A percentile compares a stretch with the other conserved stretches of the same genome.
These are phyloP conservation scores for Triplophysa tibetana DNA, from an alignment of 2,113 vertebrate genomes.

Conservation along the genomic window DNA sequence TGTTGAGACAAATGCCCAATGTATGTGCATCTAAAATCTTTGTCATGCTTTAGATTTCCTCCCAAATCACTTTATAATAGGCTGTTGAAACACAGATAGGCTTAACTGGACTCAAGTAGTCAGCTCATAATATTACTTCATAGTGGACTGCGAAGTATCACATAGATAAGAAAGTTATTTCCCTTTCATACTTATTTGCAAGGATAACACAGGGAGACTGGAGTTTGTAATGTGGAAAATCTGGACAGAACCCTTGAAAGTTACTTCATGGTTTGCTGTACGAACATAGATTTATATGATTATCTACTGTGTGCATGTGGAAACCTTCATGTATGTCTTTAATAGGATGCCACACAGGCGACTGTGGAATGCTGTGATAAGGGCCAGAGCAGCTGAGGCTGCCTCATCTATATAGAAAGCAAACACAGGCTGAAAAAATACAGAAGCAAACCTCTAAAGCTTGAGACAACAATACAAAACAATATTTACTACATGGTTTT, in stretches of 20 bases:
- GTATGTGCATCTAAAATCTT: slow-evolving; percentile 32
- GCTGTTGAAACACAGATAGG: slow-evolving; percentile 5
- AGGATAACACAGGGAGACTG: neutral
- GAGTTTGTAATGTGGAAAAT: neutral
- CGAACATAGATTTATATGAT: slow-evolving; percentile 31
- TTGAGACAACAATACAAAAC: neutral
- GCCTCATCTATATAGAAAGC: slow-evolving; percentile 51
- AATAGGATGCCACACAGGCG: slow-evolving; percentile 61
- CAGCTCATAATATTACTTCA: neutral
- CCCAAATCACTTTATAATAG: slow-evolving; percentile 33
- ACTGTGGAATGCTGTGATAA: slow-evolving; percentile 65
- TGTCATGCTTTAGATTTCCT: slow-evolving; percentile 44
- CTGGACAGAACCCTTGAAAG: slow-evolving; percentile 2
- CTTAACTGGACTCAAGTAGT: neutral
- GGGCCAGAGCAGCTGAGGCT: slow-evolving; percentile 51
- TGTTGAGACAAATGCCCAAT: neutral
- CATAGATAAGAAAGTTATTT: neutral
- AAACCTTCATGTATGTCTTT: slow-evolving; percentile 69
- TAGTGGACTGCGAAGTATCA: neutral
- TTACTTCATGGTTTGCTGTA: neutral
- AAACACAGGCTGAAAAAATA: slow-evolving; percentile 14
- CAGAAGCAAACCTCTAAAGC: slow-evolving; percentile 6
- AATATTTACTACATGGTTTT: too few species aligned
- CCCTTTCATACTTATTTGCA: neutral
- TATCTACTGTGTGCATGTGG: slow-evolving; percentile 55